These are phyloP conservation scores for Tanypteryx hageni DNA, from an alignment of 2,888 invertebrate genomes.

Conservation along the genomic window DNA sequence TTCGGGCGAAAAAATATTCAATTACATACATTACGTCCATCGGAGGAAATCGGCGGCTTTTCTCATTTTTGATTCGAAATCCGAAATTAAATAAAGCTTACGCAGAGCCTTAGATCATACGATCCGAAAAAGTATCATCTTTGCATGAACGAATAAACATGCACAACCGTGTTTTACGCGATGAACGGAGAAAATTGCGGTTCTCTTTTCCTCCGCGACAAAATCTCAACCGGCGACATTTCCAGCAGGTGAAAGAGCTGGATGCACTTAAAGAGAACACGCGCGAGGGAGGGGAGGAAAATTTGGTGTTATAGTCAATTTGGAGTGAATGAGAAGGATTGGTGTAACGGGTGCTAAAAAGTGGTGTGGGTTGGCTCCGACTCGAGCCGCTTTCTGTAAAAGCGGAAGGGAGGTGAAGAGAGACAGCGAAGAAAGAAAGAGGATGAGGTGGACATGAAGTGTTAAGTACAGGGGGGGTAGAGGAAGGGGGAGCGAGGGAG, in stretches of 20 bases:
- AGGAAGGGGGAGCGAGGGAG: not conserved
- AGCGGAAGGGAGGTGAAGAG: not conserved
- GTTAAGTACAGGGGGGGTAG: not conserved
- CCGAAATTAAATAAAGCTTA: too few relatives aligned
- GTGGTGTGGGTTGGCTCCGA: not conserved
- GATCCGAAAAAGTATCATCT: too few relatives aligned
- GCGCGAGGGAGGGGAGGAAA: not conserved
- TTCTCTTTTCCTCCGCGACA: not conserved
- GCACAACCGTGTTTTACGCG: too few relatives aligned
- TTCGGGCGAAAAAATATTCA: too few relatives aligned
- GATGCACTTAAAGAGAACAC: not conserved
- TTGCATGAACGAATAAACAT: too few relatives aligned
- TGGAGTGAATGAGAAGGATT: conserved; percentile 44
- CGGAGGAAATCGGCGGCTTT: too few relatives aligned
- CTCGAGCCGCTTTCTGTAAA: not conserved
- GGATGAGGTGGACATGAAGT: conserved; percentile 23
- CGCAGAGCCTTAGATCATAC: too few relatives aligned
- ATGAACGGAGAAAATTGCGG: not conserved
- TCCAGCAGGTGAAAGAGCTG: not conserved
- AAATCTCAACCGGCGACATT: not conserved
- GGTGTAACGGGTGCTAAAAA: conserved; percentile 41
- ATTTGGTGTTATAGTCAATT: conserved; percentile 40
- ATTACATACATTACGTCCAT: too few relatives aligned
- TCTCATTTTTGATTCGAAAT: too few relatives aligned
- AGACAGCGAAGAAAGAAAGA: not conserved